Evolutionary conservation across 2,113 vertebrate species (phyloP), one percentile per base, ranked within the genome.

Genomic region (Gila orcuttii): DNA sequence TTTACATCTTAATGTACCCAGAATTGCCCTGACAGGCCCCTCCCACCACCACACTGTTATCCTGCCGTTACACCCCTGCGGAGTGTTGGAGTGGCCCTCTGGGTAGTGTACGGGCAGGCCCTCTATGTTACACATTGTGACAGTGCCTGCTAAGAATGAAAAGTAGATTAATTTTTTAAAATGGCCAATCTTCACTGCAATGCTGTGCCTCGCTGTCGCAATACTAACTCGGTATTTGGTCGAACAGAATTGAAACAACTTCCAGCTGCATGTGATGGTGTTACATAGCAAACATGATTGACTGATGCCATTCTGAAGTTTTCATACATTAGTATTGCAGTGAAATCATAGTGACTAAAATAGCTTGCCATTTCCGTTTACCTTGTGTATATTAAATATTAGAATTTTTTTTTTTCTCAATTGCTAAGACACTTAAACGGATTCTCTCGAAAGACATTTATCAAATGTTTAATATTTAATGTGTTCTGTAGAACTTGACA

Each of bases 21-120:
- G 31, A 75, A 36, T 55, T 52, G 36, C 28, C 71, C 45, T 76
- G 79, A 88, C 90, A 90, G 91, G 86, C 89, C 89, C 92, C 93
- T 91, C 93, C 93, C 92, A 86, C 91, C 87, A 25, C 87, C 86
- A 91, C 88, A 86, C 79, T 75, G 83, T 36, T 89, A 55, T 59
- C 87, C 71, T 86, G 59, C 89, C 90, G 88, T 89, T 89, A 87
- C 84, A 87, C 84, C 92, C 90, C 45, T 52, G 62, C 0, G n/a
- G 80, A 68, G 80, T 87, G 57, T 86, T 76, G 89, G 90, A 90
- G 86, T 88, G 69, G 81, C 84, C 89, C 86, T 90, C 83, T 90
- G 85, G 89, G 68, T 84, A 81, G 74, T 42, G 59, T 10, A 33
- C 21, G 39, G 79, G 73, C 76, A 87, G 89, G 36, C 59, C 85